Conservation (phyloP, 2,113 vertebrate species). For the Pimephales promelas region DNA sequence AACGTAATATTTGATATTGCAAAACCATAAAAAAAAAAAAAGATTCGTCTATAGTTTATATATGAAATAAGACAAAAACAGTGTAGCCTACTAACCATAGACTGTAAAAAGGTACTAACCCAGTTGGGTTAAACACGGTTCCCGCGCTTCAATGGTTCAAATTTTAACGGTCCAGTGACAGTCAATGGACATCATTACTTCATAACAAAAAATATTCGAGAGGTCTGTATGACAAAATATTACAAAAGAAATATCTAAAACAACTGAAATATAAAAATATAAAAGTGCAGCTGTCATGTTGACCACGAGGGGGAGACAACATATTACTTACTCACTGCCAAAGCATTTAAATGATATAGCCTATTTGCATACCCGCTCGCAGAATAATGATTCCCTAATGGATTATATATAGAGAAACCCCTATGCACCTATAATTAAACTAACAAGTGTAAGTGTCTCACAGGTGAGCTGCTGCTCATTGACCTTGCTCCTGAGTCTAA, state of each 20-base stretch:
- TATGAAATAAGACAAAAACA: too few species aligned
- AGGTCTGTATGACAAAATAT: background rate
- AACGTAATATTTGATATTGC: too few species aligned
- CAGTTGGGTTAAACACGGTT: too few species aligned
- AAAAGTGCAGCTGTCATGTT: background rate
- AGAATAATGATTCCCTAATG: background rate
- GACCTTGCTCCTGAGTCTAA: background rate
- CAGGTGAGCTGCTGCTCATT: background rate
- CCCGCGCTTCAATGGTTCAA: too few species aligned
- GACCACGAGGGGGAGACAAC: conserved; percentile 44
- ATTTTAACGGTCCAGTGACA: too few species aligned
- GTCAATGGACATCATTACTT: too few species aligned
- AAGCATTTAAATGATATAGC: background rate
- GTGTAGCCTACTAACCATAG: too few species aligned
- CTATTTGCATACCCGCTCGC: background rate
- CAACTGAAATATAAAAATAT: background rate
- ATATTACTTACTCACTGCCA: background rate
- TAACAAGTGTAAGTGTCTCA: background rate
- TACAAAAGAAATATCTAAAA: background rate
- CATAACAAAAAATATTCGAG: too few species aligned
- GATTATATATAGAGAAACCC: background rate
- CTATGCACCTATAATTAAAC: background rate
- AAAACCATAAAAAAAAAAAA: too few species aligned
- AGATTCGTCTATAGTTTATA: too few species aligned
- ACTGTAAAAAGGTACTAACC: too few species aligned